Percentiles rank a stretch among this genome's conserved stretches.
Evolutionary conservation across 2,888 invertebrate genomes (phyloP).

Genomic region (Seira sanloemensis): DNA sequence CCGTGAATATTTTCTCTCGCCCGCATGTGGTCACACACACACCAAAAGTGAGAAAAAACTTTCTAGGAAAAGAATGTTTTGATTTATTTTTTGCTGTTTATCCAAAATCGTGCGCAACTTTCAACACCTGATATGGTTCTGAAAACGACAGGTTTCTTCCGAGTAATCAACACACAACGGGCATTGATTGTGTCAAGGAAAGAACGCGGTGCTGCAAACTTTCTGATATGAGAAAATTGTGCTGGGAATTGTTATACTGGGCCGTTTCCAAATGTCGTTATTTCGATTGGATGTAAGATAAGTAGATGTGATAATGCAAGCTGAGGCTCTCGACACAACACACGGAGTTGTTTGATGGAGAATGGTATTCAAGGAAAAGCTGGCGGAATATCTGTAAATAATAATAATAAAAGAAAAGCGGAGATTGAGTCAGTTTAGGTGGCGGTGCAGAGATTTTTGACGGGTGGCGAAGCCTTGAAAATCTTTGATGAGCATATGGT

Average conservation of each 20-base stretch:
- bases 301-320: not conserved
- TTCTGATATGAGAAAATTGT: not conserved
- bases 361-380: not conserved
- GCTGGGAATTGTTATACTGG: not conserved
- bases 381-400: no score
- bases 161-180: not conserved
- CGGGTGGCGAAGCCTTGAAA: not conserved
- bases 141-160: not conserved
- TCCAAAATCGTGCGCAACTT: not conserved
- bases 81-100: not conserved
- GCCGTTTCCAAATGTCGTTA: not conserved
- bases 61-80: not conserved
- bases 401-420: no score
- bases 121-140: not conserved
- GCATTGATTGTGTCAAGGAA: not conserved
- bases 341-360: not conserved
- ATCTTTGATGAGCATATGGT: slow-evolving; percentile 38
- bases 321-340: not conserved
- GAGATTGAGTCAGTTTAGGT: no score
- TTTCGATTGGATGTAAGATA: not conserved
- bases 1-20: not conserved
- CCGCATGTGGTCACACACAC: not conserved
- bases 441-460: not conserved
- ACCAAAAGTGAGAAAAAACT: not conserved
- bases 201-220: not conserved